These are phyloP conservation scores for Heliopora coerulea DNA, from an alignment of 92 coral and sea anemone species.

Conservation along the genomic window DNA sequence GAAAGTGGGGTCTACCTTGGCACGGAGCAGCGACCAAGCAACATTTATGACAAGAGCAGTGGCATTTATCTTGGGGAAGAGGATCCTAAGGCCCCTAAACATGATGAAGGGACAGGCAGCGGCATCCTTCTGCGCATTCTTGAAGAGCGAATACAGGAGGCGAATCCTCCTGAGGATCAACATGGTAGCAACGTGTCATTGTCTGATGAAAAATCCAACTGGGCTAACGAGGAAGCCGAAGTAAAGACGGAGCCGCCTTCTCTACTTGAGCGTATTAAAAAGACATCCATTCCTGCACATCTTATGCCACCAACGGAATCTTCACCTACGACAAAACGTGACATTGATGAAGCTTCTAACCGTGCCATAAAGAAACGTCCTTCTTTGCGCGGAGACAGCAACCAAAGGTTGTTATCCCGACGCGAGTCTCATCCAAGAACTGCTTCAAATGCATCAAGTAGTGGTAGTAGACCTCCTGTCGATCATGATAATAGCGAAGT, in stretches of 20 bases:
- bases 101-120: constrained; percentile 54
- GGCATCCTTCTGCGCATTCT: constrained; percentile 35
- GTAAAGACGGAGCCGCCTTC: constrained; percentile 23
- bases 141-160: constrained; percentile 13
- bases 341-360: not conserved
- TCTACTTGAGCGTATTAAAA: constrained; percentile 22
- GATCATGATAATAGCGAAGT: not conserved
- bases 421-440: constrained; percentile 26
- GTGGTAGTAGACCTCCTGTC: not conserved
- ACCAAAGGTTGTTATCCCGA: constrained; percentile 11
- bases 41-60: constrained; percentile 86
- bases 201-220: constrained; percentile 27
- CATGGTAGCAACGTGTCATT: constrained; percentile 21
- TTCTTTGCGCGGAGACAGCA: constrained; percentile 9
- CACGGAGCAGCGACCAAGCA: constrained; percentile 79
- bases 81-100: constrained; percentile 54
- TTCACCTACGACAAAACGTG: not conserved
- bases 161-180: constrained; percentile 11
- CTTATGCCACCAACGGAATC: constrained; percentile 36
- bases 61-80: constrained; percentile 95
- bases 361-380: not conserved
- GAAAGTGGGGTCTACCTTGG: constrained; percentile 93
- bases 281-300: constrained; percentile 32
- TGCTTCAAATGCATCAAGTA: constrained; percentile 24
- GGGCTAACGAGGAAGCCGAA: constrained; percentile 29